Base-by-base conservation (phyloP, 1,140 invertebrate species). In the Mamestra configurata region DNA sequence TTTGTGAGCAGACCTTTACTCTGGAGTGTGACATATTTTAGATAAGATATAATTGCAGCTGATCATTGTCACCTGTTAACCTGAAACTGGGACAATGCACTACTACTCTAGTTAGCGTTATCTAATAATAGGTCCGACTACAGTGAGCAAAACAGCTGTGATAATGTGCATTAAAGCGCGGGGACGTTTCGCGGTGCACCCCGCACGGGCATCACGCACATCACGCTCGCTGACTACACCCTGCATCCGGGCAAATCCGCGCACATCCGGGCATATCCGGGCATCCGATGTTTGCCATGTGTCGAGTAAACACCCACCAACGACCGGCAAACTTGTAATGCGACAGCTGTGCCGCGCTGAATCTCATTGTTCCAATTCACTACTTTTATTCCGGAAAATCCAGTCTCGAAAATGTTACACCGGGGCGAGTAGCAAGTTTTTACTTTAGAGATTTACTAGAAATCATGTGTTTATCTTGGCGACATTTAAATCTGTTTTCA, bases 291-390 rank as follows among this genome's bases (percentile, higher is more conserved):
- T 83, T 79, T 79, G 73, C 73, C 31, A 83, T 83, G 72, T 84
- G 81, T 76, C 79, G 64, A 75, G 72, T 77, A 79, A 82, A 84
- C 79, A 86, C 43, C 79, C 46, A 76, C 55, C 68, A 59, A 68
- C 77, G 68, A 51, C 64, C 64, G 64, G 78, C 72, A 76, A 87
- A 86, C 53, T 87, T 86, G 77, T 86, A 85, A 87, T 82, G 77
- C 82, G 81, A 86, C 83, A 83, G 81, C 84, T 82, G 82, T 61
- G 55, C 31, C 76, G 53, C 35, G 66, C 82, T 83, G 81, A 86
- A 86, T 86, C 81, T 82, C 82, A 86, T 87, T 86, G 85, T 87
- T 80, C 86, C 70, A 82, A 79, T 86, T 84, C 82, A 61, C 77
- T 80, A 80, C 75, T 84, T 84, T 83, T 83, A 80, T 83, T 68